Evolutionary conservation across 2,888 invertebrate genomes (phyloP).

Genomic region (Gryllus longicercus): DNA sequence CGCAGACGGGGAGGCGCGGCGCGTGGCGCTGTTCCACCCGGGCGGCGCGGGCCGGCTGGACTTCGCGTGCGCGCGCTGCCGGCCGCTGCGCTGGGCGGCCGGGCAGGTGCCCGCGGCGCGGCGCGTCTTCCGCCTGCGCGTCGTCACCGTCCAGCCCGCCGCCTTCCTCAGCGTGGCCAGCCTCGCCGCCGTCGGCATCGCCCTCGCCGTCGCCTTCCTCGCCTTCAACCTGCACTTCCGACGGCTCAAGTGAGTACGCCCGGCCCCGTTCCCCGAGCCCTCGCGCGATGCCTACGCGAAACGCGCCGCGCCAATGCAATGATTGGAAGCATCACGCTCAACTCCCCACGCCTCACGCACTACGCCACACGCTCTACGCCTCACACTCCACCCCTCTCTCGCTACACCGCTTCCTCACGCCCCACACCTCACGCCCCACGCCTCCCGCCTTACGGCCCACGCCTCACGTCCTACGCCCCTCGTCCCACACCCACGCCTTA

Average conservation of each 20-base stretch:
- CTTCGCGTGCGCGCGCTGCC: constrained; percentile 66
- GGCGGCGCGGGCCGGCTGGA: constrained; percentile 58
- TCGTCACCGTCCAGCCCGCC: constrained; percentile 72
- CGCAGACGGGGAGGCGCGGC: constrained; percentile 65
- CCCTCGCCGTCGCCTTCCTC: constrained; percentile 69
- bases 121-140: constrained; percentile 67
- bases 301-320: no score
- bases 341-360: no score
- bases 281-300: no score
- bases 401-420: no score
- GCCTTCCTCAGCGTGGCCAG: constrained; percentile 71
- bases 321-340: no score
- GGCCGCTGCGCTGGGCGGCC: constrained; percentile 66
- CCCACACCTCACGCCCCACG: no score
- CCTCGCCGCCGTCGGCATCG: constrained; percentile 70
- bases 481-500: no score
- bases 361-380: no score
- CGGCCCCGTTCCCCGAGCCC: background rate
- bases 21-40: constrained; percentile 67
- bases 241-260: constrained; percentile 65
- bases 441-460: no score
- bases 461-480: no score
- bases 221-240: constrained; percentile 81
- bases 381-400: no score
- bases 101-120: constrained; percentile 78